Evolutionary conservation across 2,113 vertebrate species (phyloP).

Genomic region (Anarhynchus alexandrinus): DNA sequence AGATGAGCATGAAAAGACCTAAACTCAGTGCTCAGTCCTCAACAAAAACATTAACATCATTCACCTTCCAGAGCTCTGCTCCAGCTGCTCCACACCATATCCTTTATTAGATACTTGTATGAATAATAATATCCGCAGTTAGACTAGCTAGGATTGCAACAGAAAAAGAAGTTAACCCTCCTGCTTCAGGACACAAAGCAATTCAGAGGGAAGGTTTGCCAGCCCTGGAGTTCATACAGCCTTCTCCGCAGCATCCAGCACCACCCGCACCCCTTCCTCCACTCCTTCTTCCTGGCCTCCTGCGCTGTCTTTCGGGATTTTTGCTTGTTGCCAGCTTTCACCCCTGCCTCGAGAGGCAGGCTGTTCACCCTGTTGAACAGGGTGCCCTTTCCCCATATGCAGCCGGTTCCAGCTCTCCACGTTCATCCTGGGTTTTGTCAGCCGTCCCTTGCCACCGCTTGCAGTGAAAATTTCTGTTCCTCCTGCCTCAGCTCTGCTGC

Average conservation of each 20-base stretch:
- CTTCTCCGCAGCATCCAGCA: neutral
- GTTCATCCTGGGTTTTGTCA: neutral
- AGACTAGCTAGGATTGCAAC: neutral
- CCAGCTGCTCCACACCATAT: slow-evolving; percentile 8
- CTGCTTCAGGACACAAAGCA: neutral
- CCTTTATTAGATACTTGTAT: slow-evolving; percentile 1
- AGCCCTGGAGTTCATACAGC: neutral
- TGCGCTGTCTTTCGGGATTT: neutral
- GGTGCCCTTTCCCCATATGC: neutral
- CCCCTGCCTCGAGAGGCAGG: neutral
- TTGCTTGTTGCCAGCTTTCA: neutral
- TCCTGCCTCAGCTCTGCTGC: neutral
- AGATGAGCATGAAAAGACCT: neutral
- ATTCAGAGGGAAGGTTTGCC: neutral
- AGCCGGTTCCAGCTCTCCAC: neutral
- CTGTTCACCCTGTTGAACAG: neutral
- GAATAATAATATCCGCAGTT: slow-evolving; percentile 1
- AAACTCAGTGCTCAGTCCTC: neutral
- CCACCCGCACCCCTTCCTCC: neutral
- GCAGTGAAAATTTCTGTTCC: neutral
- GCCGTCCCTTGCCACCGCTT: neutral
- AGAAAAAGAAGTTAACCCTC: neutral
- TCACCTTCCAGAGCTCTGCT: slow-evolving; percentile 8
- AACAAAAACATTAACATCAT: slow-evolving; percentile 22
- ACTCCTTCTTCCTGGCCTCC: neutral